phyloP scores from a whole-genome alignment of 2,113 vertebrate genomes.

The Pseudois nayaur region DNA sequence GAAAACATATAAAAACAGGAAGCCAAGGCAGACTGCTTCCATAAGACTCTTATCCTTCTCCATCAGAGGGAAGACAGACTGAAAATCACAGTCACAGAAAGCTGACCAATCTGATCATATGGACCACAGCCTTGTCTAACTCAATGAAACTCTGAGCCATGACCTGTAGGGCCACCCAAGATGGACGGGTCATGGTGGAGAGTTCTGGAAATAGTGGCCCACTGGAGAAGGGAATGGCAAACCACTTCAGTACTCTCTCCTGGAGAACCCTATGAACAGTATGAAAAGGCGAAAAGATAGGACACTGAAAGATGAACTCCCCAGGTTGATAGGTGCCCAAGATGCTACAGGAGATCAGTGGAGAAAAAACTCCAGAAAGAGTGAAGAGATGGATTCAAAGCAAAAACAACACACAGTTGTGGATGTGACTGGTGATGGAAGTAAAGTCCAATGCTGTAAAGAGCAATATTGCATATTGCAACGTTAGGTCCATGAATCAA shows the following conservation, averaged over 20 bases:
- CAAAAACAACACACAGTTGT: not conserved
- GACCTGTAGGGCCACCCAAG: not conserved
- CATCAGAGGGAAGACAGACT: not conserved
- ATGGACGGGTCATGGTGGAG: not conserved
- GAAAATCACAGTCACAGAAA: not conserved
- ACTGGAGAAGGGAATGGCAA: not conserved
- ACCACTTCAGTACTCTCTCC: not conserved
- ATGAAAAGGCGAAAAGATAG: not conserved
- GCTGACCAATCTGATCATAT: not conserved
- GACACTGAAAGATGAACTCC: not conserved
- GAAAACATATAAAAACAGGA: not conserved
- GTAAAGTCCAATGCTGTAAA: not conserved
- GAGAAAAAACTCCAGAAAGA: not conserved
- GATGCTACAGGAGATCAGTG: not conserved
- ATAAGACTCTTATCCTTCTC: not conserved
- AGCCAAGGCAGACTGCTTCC: not conserved
- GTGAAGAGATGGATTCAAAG: not conserved
- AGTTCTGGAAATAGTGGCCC: not conserved
- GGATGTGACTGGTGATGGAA: not conserved
- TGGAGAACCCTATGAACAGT: not conserved
- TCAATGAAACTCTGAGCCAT: not conserved
- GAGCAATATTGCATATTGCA: not conserved
- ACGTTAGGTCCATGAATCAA: not conserved
- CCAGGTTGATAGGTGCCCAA: not conserved
- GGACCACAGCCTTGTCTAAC: not conserved